Base-by-base conservation (phyloP, 2,797 vertebrate genomes). In the Sphaeramia orbicularis region DNA sequence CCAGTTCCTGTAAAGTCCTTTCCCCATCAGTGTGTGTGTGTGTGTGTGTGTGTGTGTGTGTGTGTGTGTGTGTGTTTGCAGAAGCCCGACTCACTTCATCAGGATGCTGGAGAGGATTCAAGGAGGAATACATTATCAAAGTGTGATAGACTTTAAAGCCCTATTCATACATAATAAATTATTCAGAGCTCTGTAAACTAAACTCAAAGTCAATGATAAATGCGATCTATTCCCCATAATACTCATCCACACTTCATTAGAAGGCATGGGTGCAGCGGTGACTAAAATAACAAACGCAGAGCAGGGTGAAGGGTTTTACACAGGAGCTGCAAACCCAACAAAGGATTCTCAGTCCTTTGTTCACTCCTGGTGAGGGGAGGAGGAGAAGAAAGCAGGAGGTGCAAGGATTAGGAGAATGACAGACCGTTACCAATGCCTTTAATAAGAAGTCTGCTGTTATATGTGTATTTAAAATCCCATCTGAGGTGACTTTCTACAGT, bases 121-220 rank as follows among this genome's bases (percentile, higher is more conserved):
- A 93, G 91, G 90, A 90, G 85, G 85, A 91, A 91, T 88, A 90
- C 74, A 91, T 92, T 88, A 87, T 78, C 66, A 84, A 74, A 76
- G 75, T 62, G 78, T 77, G 86, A 90, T 86, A 86, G 91, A 80
- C 84, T 90, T 83, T 86, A 90, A 92, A 92, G 82, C 87, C 86
- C 86, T 83, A 84, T 91, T 92, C 88, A 92, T 89, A 89, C 90
- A 92, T 82, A 85, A 86, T 93, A 90, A 86, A 92, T 92, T 89
- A 92, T 93, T 92, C 92, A 93, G 87, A 75, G 82, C 83, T 86
- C 81, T 83, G 88, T 84, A 87, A 92, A 90, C 91, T 87, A 79
- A 80, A 92, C 87, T 90, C 89, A 90, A 87, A 92, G 89, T 91
- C 90, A 91, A 92, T 90, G 90, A 93, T 89, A 90, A 92, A 92